Evolutionary conservation across 2,888 invertebrate species (phyloP).

Genomic region (Polydrusus pterygomalis): DNA sequence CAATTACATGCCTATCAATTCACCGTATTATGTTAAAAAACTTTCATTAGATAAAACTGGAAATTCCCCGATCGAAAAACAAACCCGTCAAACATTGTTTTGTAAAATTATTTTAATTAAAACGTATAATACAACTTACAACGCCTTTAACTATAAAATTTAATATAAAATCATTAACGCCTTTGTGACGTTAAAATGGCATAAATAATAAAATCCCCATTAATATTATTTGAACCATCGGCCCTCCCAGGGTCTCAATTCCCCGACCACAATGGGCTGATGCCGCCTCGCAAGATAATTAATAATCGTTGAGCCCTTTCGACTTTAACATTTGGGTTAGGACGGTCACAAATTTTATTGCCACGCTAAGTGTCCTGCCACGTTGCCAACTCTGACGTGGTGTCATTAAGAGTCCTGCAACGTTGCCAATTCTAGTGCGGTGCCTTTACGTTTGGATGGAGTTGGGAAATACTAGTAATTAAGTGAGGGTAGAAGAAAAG

Average conservation of each 20-base stretch:
- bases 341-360: no score
- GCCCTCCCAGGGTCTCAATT: slow-evolving; percentile 35
- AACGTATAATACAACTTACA: slow-evolving; percentile 1
- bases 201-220: slow-evolving; percentile 38
- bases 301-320: slow-evolving; percentile 36
- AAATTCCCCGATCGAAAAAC: not conserved
- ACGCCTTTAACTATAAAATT: slow-evolving; percentile 7
- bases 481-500: no score
- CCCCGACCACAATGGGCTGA: slow-evolving; percentile 23
- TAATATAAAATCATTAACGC: slow-evolving; percentile 12
- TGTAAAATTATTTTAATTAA: slow-evolving; percentile 4
- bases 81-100: not conserved
- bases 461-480: no score
- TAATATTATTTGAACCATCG: slow-evolving; percentile 25
- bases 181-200: slow-evolving; percentile 24
- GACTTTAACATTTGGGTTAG: no score
- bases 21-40: no score
- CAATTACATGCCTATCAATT: no score
- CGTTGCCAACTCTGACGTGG: no score
- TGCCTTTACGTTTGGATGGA: no score
- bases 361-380: no score
- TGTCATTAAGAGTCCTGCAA: no score
- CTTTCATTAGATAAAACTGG: not conserved
- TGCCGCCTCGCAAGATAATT: slow-evolving; percentile 32
- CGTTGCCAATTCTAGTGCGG: no score